phyloP scores from a whole-genome alignment of 2,113 vertebrate species.

The Atlantisia rogersi region DNA sequence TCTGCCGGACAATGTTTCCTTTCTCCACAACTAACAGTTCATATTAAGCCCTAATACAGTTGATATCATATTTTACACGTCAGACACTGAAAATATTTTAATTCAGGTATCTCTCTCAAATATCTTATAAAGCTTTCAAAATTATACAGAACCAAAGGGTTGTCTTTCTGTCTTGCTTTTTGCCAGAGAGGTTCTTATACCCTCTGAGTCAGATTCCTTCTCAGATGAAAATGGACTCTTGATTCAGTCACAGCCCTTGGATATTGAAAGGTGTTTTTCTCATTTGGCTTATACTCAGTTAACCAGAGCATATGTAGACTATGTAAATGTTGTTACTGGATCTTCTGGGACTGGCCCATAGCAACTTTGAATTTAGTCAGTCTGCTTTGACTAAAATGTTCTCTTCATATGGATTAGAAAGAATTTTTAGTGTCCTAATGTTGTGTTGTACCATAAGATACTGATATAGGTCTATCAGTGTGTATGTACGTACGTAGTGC shows the following conservation, averaged over 20 bases:
- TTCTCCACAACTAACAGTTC: neutral
- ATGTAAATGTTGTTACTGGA: slow-evolving; percentile 26
- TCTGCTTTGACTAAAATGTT: neutral
- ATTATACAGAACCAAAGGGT: neutral
- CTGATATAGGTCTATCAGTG: accelerated
- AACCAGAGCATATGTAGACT: neutral
- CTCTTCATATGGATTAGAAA: neutral
- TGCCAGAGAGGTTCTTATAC: neutral
- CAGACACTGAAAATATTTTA: neutral
- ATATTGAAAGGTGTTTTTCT: slow-evolving; percentile 11
- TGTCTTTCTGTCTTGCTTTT: neutral
- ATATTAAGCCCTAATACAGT: neutral
- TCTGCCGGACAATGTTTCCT: neutral
- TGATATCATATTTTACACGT: neutral
- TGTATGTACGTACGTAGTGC: neutral
- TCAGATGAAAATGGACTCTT: neutral
- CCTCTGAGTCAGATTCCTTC: neutral
- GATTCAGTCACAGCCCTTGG: neutral
- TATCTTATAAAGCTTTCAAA: neutral
- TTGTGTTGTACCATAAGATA: neutral
- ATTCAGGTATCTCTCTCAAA: neutral
- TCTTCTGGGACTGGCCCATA: neutral
- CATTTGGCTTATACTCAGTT: neutral
- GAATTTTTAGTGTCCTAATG: neutral
- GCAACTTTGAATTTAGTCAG: neutral